Percentiles rank a stretch among this genome's conserved stretches.
These are phyloP conservation scores for Papilio aristodemus DNA, from an alignment of 1,140 invertebrate species.

Conservation along the genomic window DNA sequence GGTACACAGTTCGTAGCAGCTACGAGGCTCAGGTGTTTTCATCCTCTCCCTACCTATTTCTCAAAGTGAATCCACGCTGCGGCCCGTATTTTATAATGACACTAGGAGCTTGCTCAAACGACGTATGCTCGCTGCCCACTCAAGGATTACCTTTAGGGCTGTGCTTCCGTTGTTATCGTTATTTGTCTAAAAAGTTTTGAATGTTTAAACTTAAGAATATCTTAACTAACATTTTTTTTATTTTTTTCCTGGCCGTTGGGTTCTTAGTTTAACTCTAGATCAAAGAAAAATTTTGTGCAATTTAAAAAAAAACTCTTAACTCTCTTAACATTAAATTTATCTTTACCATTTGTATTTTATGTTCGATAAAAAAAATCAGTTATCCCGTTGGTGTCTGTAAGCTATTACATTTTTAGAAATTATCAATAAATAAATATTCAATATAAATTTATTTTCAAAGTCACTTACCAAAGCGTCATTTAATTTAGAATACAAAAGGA, in stretches of 20 bases:
- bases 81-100: constrained; percentile 74
- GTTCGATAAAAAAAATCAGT: too few relatives aligned
- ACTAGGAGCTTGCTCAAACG: constrained; percentile 62
- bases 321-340: too few relatives aligned
- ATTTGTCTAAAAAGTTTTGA: constrained; percentile 37
- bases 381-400: too few relatives aligned
- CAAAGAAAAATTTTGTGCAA: too few relatives aligned
- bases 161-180: constrained; percentile 33
- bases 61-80: constrained; percentile 71
- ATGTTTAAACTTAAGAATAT: constrained; percentile 12
- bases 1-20: constrained; percentile 41
- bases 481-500: neutral
- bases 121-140: constrained; percentile 66
- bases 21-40: constrained; percentile 55
- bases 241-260: neutral
- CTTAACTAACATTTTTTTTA: neutral
- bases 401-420: too few relatives aligned
- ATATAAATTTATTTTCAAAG: too few relatives aligned
- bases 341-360: too few relatives aligned
- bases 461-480: neutral
- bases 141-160: constrained; percentile 62
- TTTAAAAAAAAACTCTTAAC: too few relatives aligned
- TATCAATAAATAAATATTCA: too few relatives aligned
- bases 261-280: too few relatives aligned
- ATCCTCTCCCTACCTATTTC: constrained; percentile 59